Evolutionary conservation across 2,888 invertebrate genomes (phyloP).

Genomic region (Creontiades dilutus): DNA sequence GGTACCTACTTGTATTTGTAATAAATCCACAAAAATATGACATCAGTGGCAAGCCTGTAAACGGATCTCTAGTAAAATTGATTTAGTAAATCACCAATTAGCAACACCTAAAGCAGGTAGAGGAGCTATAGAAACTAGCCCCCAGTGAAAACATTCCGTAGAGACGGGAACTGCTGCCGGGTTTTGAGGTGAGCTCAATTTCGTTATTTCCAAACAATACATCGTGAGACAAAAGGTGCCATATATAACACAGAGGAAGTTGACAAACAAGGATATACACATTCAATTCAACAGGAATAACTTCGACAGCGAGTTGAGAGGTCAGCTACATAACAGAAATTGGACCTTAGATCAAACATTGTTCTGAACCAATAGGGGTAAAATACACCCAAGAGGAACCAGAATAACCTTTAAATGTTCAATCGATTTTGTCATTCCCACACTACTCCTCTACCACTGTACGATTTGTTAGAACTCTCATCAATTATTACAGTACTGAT

Average conservation of each 20-base stretch:
- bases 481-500: no score
- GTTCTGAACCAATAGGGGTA: background rate
- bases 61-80: no score
- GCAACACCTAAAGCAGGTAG: no score
- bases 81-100: no score
- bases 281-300: conserved; percentile 32
- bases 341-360: conserved; percentile 21
- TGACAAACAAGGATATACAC: conserved; percentile 16
- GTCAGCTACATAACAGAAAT: conserved; percentile 4
- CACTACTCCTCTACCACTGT: background rate
- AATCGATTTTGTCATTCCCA: background rate
- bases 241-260: conserved; percentile 15
- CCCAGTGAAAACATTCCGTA: background rate
- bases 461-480: no score
- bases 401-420: background rate
- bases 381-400: conserved; percentile 12
- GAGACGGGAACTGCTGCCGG: background rate
- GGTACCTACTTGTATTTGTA: no score
- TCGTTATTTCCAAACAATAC: conserved; percentile 14
- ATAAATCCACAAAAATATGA: no score
- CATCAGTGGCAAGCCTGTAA: no score
- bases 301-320: background rate
- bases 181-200: conserved; percentile 26
- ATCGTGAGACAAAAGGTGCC: background rate
- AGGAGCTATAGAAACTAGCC: background rate